Base-by-base conservation (phyloP, 2,888 invertebrate species). In the Cantharis nigra region DNA sequence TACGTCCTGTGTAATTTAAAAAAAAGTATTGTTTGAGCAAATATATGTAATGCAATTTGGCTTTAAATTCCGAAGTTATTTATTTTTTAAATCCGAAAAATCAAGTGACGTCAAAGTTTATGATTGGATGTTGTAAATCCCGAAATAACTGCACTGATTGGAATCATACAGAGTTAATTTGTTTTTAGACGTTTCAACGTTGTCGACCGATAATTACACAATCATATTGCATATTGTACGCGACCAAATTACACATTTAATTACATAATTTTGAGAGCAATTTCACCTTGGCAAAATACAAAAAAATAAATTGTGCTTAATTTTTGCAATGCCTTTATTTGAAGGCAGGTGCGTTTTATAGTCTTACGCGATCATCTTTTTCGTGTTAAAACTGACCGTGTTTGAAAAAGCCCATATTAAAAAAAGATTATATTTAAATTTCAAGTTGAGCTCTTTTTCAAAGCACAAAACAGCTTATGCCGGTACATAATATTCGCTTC, bases 131-230 rank as follows among this genome's bases (percentile, higher is more conserved):
- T 72, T 70, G 75, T 71, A 72, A 70, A 71, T 65, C 74, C 74
- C 79, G 77, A 79, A 79, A 79, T 79, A 78, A 78, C 77, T 72
- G 63, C 75, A 70, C 70, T 81, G 79, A 81, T 81, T 81, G 78
- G 79, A 78, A 74, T 74, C 76, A 70, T 77, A 76, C 76, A 62
- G 81, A 78, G 81, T 78, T 81, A 81, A 81, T 81, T 79, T 81
- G 79, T 79, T 79, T 79, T 81, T 77, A 72, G 76, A 82, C 49
- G 49, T 49, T 49, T 49, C 49, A n/a, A n/a, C 49, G 49, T n/a
- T 49, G 49, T 49, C 49, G 49, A 49, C 49, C 49, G 49, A 49
- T 49, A 49, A 49, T 49, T 49, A 49, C 49, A 49, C 9, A 49
- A 49, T 49, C 49, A 49, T 49, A n/a, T 49, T 49, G 49, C 49